Percentiles rank a stretch among this genome's conserved stretches.
These are phyloP conservation scores for Deilephila elpenor DNA, from an alignment of 2,888 invertebrate species.

Conservation along the genomic window DNA sequence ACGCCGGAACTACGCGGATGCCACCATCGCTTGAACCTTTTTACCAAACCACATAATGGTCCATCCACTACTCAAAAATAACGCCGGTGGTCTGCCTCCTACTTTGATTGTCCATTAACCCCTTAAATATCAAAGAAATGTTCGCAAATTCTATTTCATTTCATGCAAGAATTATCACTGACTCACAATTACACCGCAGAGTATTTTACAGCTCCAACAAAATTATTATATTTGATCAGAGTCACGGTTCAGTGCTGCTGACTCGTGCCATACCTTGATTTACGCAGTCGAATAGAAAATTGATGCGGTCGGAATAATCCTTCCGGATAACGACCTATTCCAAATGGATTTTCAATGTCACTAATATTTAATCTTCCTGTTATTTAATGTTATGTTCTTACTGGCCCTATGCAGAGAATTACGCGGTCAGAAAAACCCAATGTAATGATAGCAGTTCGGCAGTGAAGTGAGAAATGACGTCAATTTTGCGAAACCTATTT, in stretches of 20 bases:
- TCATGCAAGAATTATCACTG: conserved; percentile 24
- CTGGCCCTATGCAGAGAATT: not conserved
- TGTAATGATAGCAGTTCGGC: not conserved
- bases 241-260: conserved; percentile 58
- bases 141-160: conserved; percentile 10
- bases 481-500: not conserved
- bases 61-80: conserved; percentile 27
- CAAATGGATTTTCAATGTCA: conserved; percentile 64
- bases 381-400: conserved; percentile 31
- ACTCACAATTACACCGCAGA: conserved; percentile 13
- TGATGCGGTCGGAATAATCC: conserved; percentile 67
- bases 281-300: conserved; percentile 77
- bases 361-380: conserved; percentile 50
- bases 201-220: conserved; percentile 29
- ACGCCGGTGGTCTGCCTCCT: conserved; percentile 59
- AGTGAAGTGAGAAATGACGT: not conserved
- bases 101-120: conserved; percentile 36
- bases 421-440: conserved; percentile 52
- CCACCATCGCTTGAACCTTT: conserved; percentile 59
- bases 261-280: conserved; percentile 76
- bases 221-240: conserved; percentile 33
- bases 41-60: conserved; percentile 42
- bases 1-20: conserved; percentile 67
- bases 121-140: conserved; percentile 8
- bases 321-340: conserved; percentile 59